Base-by-base conservation (phyloP, 2,113 vertebrate genomes). In the Saimiri boliviensis region DNA sequence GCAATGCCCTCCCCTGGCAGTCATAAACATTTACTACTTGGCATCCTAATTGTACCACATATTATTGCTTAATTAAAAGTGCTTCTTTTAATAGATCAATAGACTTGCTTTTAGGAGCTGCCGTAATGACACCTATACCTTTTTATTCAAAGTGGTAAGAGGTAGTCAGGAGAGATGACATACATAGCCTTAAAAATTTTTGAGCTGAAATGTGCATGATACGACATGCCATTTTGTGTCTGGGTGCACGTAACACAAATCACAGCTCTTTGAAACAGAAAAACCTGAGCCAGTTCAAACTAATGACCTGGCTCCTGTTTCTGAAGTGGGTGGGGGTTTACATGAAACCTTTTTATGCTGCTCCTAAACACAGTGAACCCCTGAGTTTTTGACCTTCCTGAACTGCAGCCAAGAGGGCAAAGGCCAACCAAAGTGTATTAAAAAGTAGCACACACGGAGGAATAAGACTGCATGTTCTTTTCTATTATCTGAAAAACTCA, bases 61-160 rank as follows among this genome's bases (percentile, higher is more conserved):
- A 89, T 95, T 96, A 94, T 93, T 98, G 93, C 97, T 98, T 98
- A 98, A 98, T 98, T 98, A 98, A 98, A 98, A 97, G 86, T 95
- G 95, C 91, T 97, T 92, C 97, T 98, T 98, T 99, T 98, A 98
- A 98, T 98, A 98, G 96, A 97, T 95, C 89, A 97, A 83, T 97
- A 98, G 97, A 56, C 40, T 93, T 91, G 96, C 94, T 97, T 98
- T 96, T 68, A 93, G 94, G 87, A 97, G 95, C 93, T 97, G 93
- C 95, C 70, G 81, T 97, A 86, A 95, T 96, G 96, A 98, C 93
- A 92, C 97, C 96, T 35, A 7, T 93, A 76, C 95, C 97, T 97
- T 98, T 97, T 98, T 98, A 96, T 82, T 77, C 70, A 35, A 93
- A 97, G 96, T 91, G 85, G 92, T 97, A 91, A 98, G 83, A 97